Evolutionary conservation across 2,888 invertebrate species (phyloP), one percentile per base, ranked within the genome.

Genomic region (Geotrupes spiniger): DNA sequence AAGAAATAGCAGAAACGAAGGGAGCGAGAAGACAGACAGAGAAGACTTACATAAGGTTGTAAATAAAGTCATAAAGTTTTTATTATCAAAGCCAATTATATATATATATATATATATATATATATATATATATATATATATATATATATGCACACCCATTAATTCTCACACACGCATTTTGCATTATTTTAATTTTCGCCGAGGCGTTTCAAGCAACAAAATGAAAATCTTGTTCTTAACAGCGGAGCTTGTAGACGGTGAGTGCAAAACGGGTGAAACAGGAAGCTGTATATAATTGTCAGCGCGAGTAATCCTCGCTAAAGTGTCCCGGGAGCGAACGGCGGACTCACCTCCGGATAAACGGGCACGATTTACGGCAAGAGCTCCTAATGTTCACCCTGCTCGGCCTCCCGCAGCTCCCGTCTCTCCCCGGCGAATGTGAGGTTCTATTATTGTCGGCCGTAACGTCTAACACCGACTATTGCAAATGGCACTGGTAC

Each of bases 261-360:
- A 42, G 46, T 51, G 46, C 29, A 53, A 56, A 47, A 40, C 46
- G 52, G 50, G 49, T 46, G 51, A 52, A 55, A 53, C 51, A 57
- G 63, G 63, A 65, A 63, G 63, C 62, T 63, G 42, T 76, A 75
- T 9, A 78, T 78, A 29, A 78, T 79, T 59, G 79, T 78, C 48
- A 78, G 65, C 77, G 76, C 77, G n/a, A 77, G 77, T 39, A 79
- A 79, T 57, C 78, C 77, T 52, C 74, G 75, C 41, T 77, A 80
- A 54, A 78, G 77, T 49, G 77, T 77, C 68, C 77, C 77, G 62
- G 76, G 63, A 64, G 78, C 78, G 43, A 75, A 76, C 4, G 72
- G 76, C 8, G 76, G 78, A 52, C 78, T 78, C 58, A 74, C 76
- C 68, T 76, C 77, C 62, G 76, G 72, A 26, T 80, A 76, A 65